Evolutionary conservation across 2,113 vertebrate genomes (phyloP), one percentile per base, ranked within the genome.

Genomic region (Chamaetylas fuelleborni): DNA sequence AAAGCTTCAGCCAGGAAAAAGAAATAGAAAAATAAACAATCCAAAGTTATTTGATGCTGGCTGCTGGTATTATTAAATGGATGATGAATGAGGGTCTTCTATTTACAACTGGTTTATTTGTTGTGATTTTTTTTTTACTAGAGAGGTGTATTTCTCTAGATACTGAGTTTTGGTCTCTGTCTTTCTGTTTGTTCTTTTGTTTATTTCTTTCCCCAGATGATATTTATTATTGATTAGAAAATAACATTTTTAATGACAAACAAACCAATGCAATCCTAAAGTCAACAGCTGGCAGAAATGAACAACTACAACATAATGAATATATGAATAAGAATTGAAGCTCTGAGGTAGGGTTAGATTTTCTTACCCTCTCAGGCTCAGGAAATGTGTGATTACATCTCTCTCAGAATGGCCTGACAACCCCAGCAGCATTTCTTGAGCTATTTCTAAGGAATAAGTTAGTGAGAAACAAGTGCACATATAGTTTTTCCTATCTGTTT

Each of bases 161-260:
- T 14, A 31, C 20, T 10, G 31, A 79, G 40, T 60, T 86, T 60
- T 84, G 22, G n/a, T 64, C 56, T 92, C 53, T 72, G 23, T 71
- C 12, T 78, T 26, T 79, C 40, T 84, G 58, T 91, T 94, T 84
- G 42, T 86, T 88, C 73, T 61, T 76, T 85, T 78, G 81, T 84
- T 95, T 95, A 51, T 93, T 86, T 92, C 45, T 86, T 80, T 86
- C 87, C 16, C 12, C 19, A 50, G 57, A 80, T 80, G 24, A 34
- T 94, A 96, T 95, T 89, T 94, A 96, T 96, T 97, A 97, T 96
- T 97, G 86, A 97, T 95, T 95, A 51, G 84, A 83, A 94, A 93
- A 85, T 89, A 93, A 92, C 6, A 8, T 77, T 95, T 93, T 91
- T 95, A 95, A 97, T 96, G 65, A 95, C 91, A 95, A 96, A 86